Base-by-base conservation (phyloP, 2,888 invertebrate species). In the Nezara viridula region DNA sequence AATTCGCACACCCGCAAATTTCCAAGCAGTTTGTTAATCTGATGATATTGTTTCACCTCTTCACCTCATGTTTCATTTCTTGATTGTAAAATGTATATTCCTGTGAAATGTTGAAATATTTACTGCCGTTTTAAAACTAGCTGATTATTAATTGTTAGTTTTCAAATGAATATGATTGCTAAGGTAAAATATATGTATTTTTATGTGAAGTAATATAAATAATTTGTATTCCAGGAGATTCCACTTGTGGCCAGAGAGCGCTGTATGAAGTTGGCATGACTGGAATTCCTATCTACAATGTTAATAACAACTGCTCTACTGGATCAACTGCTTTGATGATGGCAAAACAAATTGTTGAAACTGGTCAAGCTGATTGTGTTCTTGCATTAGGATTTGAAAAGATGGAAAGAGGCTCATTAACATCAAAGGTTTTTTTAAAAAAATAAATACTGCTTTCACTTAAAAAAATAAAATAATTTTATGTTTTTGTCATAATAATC, bases 251-350 rank as follows among this genome's bases (percentile, higher is more conserved):
- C 0, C 99, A 99, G 93, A 95, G 99, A 91, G 98, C 98, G 0
- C 93, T 99, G 14, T 99, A 99, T 93, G 96, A 97, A 92, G 94
- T 99, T 77, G 99, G 99, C 89, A 96, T 99, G 95, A 98, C 97
- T 52, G 99, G 99, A 77, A 98, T 99, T 91, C 99, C 99, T 9
- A 96, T 99, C 91, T 98, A 97, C 93, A 99, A 99, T 93, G 99
- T 99, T 24, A 99, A 99, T 94, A 99, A 99, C 93, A 99, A 99
- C 92, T 99, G 99, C 92, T 97, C 99, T 0, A 99, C 99, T 2
- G 99, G 99, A 49, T 97, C 99, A 0, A 97, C 97, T 89, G 99
- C 99, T 1, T 93, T 99, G 7, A 95, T 96, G 92, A 94, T 99
- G 92, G 98, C 96, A 0, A 98, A 98, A 92, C 98, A 99, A 93